These are phyloP conservation scores for Artibeus jamaicensis DNA, from an alignment of 2,797 vertebrate species.

Conservation along the genomic window DNA sequence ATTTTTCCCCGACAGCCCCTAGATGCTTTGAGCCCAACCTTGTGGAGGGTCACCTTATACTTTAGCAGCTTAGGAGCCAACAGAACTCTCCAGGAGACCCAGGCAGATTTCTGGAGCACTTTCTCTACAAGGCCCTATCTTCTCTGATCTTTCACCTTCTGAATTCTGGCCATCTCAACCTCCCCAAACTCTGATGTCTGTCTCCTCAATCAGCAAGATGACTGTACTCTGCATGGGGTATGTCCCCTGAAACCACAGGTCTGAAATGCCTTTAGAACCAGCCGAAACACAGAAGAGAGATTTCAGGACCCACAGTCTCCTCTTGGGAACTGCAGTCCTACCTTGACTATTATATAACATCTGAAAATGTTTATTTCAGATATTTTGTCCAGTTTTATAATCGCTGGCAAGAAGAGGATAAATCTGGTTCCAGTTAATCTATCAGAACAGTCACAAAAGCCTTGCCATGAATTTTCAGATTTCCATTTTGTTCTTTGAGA, in stretches of 20 bases:
- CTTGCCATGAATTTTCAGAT: not conserved
- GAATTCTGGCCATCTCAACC: not conserved
- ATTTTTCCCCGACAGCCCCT: not conserved
- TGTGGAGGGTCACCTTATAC: not conserved
- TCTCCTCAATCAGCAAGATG: not conserved
- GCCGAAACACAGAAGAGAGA: not conserved
- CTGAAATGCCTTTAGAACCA: not conserved
- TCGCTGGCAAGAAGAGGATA: not conserved
- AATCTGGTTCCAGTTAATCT: not conserved
- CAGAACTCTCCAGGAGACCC: not conserved
- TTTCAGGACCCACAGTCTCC: not conserved
- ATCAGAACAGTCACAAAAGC: not conserved
- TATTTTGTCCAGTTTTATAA: not conserved
- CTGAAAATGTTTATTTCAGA: not conserved
- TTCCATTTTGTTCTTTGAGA: not conserved
- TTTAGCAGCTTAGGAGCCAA: not conserved
- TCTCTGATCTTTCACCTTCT: not conserved
- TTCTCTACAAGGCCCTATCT: not conserved
- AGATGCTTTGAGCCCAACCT: not conserved
- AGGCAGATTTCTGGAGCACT: not conserved
- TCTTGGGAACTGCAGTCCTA: not conserved
- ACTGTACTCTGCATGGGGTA: not conserved
- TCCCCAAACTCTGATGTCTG: not conserved
- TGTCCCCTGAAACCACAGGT: not conserved
- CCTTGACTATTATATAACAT: not conserved